Base-by-base conservation (phyloP, 2,888 invertebrate genomes). In the Stenoptilia bipunctidactyla region DNA sequence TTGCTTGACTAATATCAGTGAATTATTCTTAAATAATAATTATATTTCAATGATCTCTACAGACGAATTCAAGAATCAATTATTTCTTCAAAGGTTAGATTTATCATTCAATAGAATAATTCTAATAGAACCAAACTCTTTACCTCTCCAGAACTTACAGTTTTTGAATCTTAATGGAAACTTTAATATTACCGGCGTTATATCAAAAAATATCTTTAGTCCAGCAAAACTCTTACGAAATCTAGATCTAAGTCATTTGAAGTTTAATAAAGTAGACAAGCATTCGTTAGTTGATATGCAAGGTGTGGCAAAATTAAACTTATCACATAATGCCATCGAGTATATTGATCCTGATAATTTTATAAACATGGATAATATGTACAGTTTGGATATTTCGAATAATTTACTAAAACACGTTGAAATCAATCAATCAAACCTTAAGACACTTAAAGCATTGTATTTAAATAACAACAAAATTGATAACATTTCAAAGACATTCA, bases 91-190 rank as follows among this genome's bases (percentile, higher is more conserved):
- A 30, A 63, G 45, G 43, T 45, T 82, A 38, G 74, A 79, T 43
- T 42, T 82, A 37, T 72, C 77, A 4, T 54, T 53, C 42, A 82
- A 82, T 47, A 53, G 47, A 10, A 77, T 82, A 3, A 43, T 46
- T 5, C 42, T 33, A 4, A 61, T 80, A 37, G 67, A 69, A 44
- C 51, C 51, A 41, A 46, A 61, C 44, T 61, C 74, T 1, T 53
- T 80, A 36, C 70, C 82, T 0, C 48, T 80, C 30, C 40, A 43
- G 10, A 74, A 57, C 27, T 53, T 82, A n/a, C 71, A 79, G 47
- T 71, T 65, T 51, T 50, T 82, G 1, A 55, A 64, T 45, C 15
- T 80, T 10, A 39, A 45, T 4, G 62, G 63, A 13, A 82, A 79
- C 20, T 8, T 5, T 50, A 38, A 20, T 13, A 15, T 80, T n/a